Conservation (phyloP, 2,113 vertebrate genomes). For the Rhea pennata region DNA sequence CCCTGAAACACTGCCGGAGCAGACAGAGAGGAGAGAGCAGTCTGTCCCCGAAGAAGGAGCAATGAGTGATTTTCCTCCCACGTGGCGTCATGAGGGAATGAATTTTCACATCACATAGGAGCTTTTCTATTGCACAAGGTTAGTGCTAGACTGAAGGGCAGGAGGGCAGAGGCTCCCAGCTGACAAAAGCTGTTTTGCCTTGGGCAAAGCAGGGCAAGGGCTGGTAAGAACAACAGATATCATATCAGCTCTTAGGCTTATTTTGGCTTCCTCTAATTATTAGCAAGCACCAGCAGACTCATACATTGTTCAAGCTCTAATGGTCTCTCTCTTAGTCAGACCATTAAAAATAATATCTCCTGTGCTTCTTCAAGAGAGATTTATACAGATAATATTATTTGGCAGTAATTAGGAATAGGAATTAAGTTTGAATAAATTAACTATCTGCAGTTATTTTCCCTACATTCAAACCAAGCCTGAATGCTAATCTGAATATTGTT, state of each 20-base stretch:
- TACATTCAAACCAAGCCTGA: neutral
- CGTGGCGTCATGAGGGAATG: neutral
- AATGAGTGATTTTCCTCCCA: neutral
- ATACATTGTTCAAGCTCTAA: neutral
- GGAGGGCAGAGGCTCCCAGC: neutral
- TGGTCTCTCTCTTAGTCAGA: neutral
- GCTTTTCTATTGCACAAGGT: neutral
- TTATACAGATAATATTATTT: neutral
- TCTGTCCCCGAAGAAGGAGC: neutral
- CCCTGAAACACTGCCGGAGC: neutral
- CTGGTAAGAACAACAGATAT: neutral
- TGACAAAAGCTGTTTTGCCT: neutral
- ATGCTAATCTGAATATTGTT: neutral
- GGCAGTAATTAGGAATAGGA: neutral
- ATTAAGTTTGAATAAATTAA: neutral
- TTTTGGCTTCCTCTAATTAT: neutral
- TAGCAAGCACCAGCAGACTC: neutral
- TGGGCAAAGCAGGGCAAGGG: neutral
- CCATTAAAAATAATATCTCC: neutral
- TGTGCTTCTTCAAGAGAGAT: neutral
- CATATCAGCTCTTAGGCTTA: neutral
- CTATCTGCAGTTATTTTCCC: neutral
- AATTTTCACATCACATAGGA: neutral
- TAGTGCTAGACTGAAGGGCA: neutral
- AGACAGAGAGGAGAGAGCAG: neutral